Base-by-base conservation (phyloP, 2,888 invertebrate genomes). In the Eristalis arbustorum region DNA sequence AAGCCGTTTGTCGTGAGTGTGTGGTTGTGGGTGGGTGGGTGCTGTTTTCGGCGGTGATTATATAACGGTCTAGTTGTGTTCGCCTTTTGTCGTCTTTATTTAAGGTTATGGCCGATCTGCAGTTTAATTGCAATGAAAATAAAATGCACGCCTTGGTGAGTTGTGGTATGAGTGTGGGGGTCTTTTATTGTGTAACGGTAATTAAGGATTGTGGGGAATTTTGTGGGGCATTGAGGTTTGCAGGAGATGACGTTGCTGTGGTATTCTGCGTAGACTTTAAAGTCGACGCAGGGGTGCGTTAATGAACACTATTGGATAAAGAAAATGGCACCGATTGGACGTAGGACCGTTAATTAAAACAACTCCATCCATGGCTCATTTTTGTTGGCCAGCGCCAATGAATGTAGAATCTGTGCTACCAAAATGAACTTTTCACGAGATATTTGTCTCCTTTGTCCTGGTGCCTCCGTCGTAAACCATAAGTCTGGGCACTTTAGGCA, bases 111-210 rank as follows among this genome's bases (percentile, higher is more conserved):
- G 23, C 22, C 8, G 28, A 57, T 10, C 22, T 14, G 8, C 6
- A 28, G 31, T 34, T 59, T 23, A 34, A 34, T 57, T 78, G 78
- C 57, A 59, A 40, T 22, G 59, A 64, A 0, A n/a, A 18, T 13
- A 59, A 72, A 72, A n/a, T 78, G 42, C 49, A 72, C 22, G 57
- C 71, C 59, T 57, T 66, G 72, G 71, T 78, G 22, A 72, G 78
- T 78, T 28, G 3, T 2, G 25, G 14, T 59, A 25, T 59, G 25
- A 25, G 11, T 25, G 3, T 1, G 59, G 4, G 11, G 10, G 18
- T 31, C 3, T 22, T 22, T 4, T 25, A 13, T 28, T 25, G 25
- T 49, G 23, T 25, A 28, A 25, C 25, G 25, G 14, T 59, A 23
- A 25, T 59, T 59, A 59, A 25, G 25, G 13, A 25, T 14, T 25